These are phyloP conservation scores for Neopelma chrysocephalum DNA, from an alignment of 2,797 vertebrate species.

Conservation along the genomic window DNA sequence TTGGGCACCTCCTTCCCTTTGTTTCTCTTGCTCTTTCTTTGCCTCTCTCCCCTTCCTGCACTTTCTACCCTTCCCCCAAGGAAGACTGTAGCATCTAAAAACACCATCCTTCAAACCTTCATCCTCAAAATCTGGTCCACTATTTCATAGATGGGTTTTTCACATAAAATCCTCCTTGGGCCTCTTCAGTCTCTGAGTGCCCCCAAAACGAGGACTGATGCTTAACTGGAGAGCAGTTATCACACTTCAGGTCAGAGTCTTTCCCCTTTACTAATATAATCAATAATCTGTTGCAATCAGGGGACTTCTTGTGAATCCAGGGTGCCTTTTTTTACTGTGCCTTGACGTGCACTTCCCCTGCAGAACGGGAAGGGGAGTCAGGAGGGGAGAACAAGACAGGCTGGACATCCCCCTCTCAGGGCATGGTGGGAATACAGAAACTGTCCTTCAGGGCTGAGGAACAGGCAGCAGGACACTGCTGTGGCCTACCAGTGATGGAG, in stretches of 20 bases:
- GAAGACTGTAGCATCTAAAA: neutral
- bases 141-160: neutral
- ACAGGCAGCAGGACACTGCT: neutral
- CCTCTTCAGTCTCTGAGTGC: neutral
- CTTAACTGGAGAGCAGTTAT: neutral
- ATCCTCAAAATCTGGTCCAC: neutral
- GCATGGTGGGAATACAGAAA: no score
- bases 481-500: neutral
- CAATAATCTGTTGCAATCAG: neutral
- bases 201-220: neutral
- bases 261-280: neutral
- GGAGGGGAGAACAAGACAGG: neutral
- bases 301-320: neutral
- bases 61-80: neutral
- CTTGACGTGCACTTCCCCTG: neutral
- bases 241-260: neutral
- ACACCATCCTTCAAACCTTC: neutral
- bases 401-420: neutral
- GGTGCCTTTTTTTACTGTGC: neutral
- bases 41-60: neutral
- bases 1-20: neutral
- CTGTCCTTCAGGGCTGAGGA: neutral
- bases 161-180: neutral
- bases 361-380: fast-evolving
- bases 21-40: neutral